A percentile compares a stretch with the other conserved stretches of the same genome.
Evolutionary conservation across 2,888 invertebrate genomes (phyloP).

Genomic region (Acanthococcus lagerstroemiae): DNA sequence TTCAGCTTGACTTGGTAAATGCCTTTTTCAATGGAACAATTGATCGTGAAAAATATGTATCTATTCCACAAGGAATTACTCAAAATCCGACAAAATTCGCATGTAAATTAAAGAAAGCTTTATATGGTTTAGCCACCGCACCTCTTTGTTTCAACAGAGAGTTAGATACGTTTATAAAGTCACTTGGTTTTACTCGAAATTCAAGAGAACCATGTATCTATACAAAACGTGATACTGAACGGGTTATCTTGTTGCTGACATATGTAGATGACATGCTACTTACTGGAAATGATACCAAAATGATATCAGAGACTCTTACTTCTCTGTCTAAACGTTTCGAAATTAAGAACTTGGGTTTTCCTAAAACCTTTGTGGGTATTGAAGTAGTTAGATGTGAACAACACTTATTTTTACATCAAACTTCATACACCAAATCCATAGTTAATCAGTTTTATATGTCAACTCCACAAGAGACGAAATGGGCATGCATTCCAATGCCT

Average conservation of each 20-base stretch:
- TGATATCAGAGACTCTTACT: not conserved
- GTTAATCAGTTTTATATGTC: no score
- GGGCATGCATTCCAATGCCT: no score
- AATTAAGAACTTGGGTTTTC: not conserved
- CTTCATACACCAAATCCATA: no score
- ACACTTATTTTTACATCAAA: no score
- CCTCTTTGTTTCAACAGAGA: not conserved
- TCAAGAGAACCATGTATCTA: not conserved
- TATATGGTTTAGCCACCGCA: not conserved
- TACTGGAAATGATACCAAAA: not conserved
- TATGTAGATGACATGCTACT: conserved; percentile 5
- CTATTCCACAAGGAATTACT: not conserved
- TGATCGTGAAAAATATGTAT: not conserved
- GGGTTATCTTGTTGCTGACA: not conserved
- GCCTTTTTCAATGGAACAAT: not conserved
- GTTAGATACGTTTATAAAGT: not conserved
- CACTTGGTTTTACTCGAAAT: not conserved
- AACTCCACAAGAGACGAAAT: no score
- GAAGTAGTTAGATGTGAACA: not conserved
- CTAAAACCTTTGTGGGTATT: not conserved
- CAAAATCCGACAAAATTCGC: not conserved
- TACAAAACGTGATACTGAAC: not conserved
- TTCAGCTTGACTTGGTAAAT: not conserved
- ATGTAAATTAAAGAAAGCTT: not conserved
- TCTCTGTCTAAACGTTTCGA: not conserved